These are phyloP conservation scores for Drepana arcuata DNA, from an alignment of 1,140 invertebrate genomes.

Conservation along the genomic window DNA sequence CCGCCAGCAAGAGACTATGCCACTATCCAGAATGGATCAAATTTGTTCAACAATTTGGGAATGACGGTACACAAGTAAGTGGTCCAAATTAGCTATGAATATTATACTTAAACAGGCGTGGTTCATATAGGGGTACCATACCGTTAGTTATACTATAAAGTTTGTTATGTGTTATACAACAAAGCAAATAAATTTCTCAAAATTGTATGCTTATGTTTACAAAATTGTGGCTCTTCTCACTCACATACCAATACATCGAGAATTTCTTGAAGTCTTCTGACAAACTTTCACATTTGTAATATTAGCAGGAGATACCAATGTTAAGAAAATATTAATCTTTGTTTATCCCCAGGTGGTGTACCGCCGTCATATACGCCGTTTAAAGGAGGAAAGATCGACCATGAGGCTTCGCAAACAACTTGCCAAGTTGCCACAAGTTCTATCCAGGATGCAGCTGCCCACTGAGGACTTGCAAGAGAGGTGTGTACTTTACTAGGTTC, in stretches of 20 bases:
- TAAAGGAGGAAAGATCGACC: conserved; percentile 89
- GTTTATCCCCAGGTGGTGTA: conserved; percentile 73
- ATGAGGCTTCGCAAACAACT: conserved; percentile 74
- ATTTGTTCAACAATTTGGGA: conserved; percentile 92
- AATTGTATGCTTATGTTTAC: too few species aligned
- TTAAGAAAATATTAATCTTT: background rate
- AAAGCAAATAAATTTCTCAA: too few species aligned
- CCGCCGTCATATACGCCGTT: conserved; percentile 85
- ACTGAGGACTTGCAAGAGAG: conserved; percentile 62
- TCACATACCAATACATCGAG: too few species aligned
- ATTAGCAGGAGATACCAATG: background rate
- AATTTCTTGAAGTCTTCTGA: background rate
- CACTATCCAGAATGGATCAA: conserved; percentile 91
- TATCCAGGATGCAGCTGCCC: conserved; percentile 55
- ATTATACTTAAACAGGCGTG: too few species aligned
- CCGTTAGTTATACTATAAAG: too few species aligned
- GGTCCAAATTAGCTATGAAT: too few species aligned
- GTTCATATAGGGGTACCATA: too few species aligned
- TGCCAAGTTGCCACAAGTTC: conserved; percentile 53
- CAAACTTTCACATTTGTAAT: background rate
- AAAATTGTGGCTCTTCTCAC: too few species aligned
- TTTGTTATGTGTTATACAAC: too few species aligned
- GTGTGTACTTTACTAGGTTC: conserved; percentile 20
- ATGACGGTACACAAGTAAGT: conserved; percentile 58
- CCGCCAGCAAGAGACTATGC: conserved; percentile 88